Percentiles rank a stretch among this genome's conserved stretches.
phyloP scores from a whole-genome alignment of 2,797 vertebrate genomes.

The Sebastes steindachneri region DNA sequence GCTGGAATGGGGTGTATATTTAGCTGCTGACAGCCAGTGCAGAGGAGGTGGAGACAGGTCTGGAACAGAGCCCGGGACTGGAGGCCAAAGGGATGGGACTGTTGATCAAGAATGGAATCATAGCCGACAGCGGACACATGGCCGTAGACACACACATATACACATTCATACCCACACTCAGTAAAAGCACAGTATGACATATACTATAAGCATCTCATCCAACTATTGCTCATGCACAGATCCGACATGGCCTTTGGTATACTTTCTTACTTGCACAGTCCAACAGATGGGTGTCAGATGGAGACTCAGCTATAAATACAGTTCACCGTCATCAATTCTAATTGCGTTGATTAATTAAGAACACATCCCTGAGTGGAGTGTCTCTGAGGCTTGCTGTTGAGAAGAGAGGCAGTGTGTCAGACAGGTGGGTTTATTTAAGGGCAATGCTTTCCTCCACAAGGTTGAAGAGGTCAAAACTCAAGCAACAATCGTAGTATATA shows the following conservation, averaged over 20 bases:
- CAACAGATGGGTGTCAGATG: slow-evolving; percentile 15
- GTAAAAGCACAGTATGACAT: slow-evolving; percentile 21
- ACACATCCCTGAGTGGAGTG: background rate
- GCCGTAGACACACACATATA: slow-evolving; percentile 16
- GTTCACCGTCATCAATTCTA: background rate
- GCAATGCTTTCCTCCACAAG: slow-evolving; percentile 7
- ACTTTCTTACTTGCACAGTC: background rate
- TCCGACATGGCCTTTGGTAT: slow-evolving; percentile 3
- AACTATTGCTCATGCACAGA: slow-evolving; percentile 14
- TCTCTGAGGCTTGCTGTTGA: background rate
- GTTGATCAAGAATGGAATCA: slow-evolving; percentile 56
- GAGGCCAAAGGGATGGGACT: slow-evolving; percentile 61
- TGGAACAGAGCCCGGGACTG: slow-evolving; percentile 76
- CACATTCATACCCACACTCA: slow-evolving; percentile 5
- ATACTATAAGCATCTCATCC: slow-evolving; percentile 18
- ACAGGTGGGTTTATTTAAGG: slow-evolving; percentile 23
- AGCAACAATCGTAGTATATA: background rate
- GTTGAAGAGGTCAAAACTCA: background rate
- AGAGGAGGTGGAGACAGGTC: slow-evolving; percentile 73
- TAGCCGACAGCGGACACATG: slow-evolving; percentile 59
- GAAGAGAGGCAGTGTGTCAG: slow-evolving; percentile 3
- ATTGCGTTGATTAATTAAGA: slow-evolving; percentile 2
- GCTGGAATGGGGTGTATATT: slow-evolving; percentile 68
- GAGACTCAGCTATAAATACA: background rate
- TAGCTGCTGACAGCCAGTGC: slow-evolving; percentile 76